Conservation (phyloP, 2,888 invertebrate species). For the Trichogramma evanescens region DNA sequence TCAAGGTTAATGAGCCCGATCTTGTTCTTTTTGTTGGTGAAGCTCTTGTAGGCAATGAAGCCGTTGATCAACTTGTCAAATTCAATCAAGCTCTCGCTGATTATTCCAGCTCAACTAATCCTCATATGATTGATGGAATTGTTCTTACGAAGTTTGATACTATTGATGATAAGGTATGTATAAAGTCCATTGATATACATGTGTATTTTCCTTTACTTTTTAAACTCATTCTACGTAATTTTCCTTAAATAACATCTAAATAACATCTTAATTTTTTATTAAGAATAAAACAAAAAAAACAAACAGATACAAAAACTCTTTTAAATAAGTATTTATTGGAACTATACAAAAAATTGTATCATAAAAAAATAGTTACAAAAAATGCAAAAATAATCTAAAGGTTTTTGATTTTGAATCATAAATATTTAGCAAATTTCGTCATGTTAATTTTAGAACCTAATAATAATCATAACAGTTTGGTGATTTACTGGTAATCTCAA, state of each 20-base stretch:
- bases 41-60: conserved; percentile 99
- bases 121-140: conserved; percentile 96
- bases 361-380: no score
- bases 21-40: conserved; percentile 99
- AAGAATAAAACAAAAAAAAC: not conserved
- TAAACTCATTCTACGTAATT: not conserved
- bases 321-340: no score
- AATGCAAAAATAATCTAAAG: no score
- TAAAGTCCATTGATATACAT: not conserved
- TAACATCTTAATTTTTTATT: not conserved
- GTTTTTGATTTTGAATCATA: no score
- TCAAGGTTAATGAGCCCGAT: conserved; percentile 96
- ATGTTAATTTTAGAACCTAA: no score
- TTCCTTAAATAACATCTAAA: not conserved
- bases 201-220: not conserved
- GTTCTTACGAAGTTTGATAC: conserved; percentile 99
- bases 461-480: no score
- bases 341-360: no score
- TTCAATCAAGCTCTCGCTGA: conserved; percentile 98
- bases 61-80: conserved; percentile 97
- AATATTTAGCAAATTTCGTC: no score
- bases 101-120: conserved; percentile 64
- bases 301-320: no score
- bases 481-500: no score
- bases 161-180: conserved; percentile 87